These are phyloP conservation scores for Drosophila lutescens DNA, from an alignment of 2,888 invertebrate species.

Conservation along the genomic window DNA sequence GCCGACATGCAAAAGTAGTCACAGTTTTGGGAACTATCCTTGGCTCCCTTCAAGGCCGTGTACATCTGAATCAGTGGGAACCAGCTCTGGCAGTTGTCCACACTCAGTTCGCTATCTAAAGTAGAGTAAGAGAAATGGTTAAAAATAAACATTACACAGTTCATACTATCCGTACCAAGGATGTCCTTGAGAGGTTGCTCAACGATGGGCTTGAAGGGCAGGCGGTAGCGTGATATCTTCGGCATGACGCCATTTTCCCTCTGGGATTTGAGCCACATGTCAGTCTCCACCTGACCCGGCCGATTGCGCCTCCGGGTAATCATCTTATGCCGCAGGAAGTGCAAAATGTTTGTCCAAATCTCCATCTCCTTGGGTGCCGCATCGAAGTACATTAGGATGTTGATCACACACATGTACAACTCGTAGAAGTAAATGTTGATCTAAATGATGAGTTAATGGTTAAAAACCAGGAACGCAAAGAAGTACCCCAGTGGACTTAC, in stretches of 20 bases:
- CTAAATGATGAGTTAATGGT: slow-evolving; percentile 52
- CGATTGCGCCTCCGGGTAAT: slow-evolving; percentile 79
- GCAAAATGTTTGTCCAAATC: slow-evolving; percentile 82
- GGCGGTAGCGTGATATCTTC: slow-evolving; percentile 83
- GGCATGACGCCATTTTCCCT: slow-evolving; percentile 82
- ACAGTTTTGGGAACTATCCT: slow-evolving; percentile 77
- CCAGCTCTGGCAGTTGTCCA: slow-evolving; percentile 84
- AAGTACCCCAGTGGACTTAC: slow-evolving; percentile 44
- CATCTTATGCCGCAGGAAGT: slow-evolving; percentile 84
- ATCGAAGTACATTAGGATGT: slow-evolving; percentile 81
- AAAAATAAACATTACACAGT: neutral
- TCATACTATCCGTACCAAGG: slow-evolving; percentile 57
- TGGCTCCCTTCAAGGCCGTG: slow-evolving; percentile 77
- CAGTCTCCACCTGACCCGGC: slow-evolving; percentile 82
- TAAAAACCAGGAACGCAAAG: neutral
- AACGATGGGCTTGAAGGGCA: slow-evolving; percentile 83
- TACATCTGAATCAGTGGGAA: slow-evolving; percentile 83
- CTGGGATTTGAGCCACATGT: slow-evolving; percentile 83
- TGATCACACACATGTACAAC: slow-evolving; percentile 83
- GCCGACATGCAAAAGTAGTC: slow-evolving; percentile 84
- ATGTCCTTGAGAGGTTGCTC: slow-evolving; percentile 81
- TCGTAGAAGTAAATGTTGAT: slow-evolving; percentile 84
- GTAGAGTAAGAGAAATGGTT: neutral
- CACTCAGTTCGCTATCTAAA: slow-evolving; percentile 81
- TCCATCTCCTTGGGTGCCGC: slow-evolving; percentile 81